Percentiles rank a stretch among this genome's conserved stretches.
Evolutionary conservation across 1,140 invertebrate genomes (phyloP).

Genomic region (Cherax destructor): DNA sequence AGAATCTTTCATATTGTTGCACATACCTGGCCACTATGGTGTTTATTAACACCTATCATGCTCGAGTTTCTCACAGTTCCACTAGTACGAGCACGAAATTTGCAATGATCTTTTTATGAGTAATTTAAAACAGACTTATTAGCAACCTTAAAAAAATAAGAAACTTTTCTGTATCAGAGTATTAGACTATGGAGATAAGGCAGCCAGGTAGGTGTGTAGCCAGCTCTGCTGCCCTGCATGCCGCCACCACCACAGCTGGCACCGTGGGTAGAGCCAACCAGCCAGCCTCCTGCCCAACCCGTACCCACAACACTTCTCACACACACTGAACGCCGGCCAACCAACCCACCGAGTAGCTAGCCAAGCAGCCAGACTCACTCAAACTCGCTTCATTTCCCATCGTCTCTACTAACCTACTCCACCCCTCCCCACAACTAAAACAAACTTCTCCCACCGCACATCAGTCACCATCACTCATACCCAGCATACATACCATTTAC

Average conservation of each 20-base stretch:
- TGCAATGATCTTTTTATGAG: too few relatives aligned
- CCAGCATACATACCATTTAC: too few relatives aligned
- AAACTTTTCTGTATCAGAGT: too few relatives aligned
- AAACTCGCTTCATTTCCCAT: background rate
- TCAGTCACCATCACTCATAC: too few relatives aligned
- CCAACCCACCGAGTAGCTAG: background rate
- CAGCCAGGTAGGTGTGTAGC: background rate
- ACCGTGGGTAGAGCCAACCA: background rate
- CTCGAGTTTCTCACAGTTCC: background rate
- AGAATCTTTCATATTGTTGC: background rate
- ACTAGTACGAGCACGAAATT: too few relatives aligned
- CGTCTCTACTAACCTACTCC: too few relatives aligned
- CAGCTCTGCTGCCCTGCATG: background rate
- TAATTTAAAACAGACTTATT: too few relatives aligned
- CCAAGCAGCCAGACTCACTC: background rate
- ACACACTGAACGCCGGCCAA: background rate
- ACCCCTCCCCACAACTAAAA: too few relatives aligned
- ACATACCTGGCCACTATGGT: background rate
- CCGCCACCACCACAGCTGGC: background rate
- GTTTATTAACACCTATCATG: background rate
- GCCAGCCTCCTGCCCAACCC: background rate
- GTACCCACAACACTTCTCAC: background rate
- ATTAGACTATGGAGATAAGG: too few relatives aligned
- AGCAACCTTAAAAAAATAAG: too few relatives aligned
- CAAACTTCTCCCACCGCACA: too few relatives aligned